Evolutionary conservation across 2,113 vertebrate species (phyloP).

Genomic region (Petrocephalus microphthalmus): DNA sequence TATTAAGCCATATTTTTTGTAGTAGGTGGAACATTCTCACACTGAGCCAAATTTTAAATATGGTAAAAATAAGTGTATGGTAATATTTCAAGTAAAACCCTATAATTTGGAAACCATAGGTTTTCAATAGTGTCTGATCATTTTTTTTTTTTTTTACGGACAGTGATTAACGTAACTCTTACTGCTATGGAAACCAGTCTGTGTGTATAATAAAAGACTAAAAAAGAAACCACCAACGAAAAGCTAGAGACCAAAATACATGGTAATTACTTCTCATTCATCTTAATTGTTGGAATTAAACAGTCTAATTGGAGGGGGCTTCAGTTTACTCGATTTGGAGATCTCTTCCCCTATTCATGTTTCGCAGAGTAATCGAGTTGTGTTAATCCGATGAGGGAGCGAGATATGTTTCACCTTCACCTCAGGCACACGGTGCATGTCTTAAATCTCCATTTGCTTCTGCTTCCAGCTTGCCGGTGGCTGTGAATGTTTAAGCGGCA

Average conservation of each 20-base stretch:
- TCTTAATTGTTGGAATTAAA: constrained; percentile 41
- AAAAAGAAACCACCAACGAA: background rate
- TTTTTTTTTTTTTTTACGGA: constrained; percentile 39
- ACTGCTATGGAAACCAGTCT: constrained; percentile 54
- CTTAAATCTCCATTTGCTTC: background rate
- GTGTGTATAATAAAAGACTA: constrained; percentile 36
- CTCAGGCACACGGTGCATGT: background rate
- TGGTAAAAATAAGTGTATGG: constrained; percentile 44
- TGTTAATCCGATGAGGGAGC: background rate
- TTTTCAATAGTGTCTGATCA: background rate
- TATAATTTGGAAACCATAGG: constrained; percentile 49
- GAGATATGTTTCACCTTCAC: background rate
- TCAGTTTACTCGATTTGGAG: constrained; percentile 42
- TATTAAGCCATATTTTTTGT: background rate
- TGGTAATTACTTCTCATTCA: constrained; percentile 49
- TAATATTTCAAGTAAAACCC: constrained; percentile 47
- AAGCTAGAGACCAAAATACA: constrained; percentile 34
- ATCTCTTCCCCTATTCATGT: background rate
- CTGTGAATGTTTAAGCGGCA: constrained; percentile 38
- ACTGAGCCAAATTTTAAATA: constrained; percentile 39
- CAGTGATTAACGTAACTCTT: constrained; percentile 55
- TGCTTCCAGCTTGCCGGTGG: constrained; percentile 34
- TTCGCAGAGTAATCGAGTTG: background rate
- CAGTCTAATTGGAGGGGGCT: constrained; percentile 24
- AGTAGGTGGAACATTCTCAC: constrained; percentile 32